Percentiles rank a stretch among this genome's conserved stretches.
phyloP scores from a whole-genome alignment of 1,140 invertebrate species.

The Helicoverpa zea region DNA sequence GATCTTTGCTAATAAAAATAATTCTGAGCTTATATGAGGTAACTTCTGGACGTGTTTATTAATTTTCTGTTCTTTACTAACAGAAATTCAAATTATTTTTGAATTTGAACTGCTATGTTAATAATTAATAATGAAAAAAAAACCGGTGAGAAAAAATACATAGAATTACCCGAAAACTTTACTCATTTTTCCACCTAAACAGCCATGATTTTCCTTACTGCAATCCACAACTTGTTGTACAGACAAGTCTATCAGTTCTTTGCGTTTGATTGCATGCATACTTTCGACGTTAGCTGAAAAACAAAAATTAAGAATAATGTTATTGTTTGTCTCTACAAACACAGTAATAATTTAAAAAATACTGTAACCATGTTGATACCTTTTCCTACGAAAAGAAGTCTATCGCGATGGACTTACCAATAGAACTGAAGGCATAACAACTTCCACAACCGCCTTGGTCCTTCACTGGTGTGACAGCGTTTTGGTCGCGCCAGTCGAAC shows the following conservation, averaged over 20 bases:
- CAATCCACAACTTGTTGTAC: constrained; percentile 24
- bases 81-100: no score
- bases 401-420: neutral
- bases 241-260: neutral
- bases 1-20: no score
- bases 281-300: constrained; percentile 9
- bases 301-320: no score
- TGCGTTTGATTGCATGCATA: neutral
- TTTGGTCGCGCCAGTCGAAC: constrained; percentile 24
- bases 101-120: no score
- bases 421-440: constrained; percentile 12
- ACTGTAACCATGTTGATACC: neutral
- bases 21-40: no score
- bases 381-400: neutral
- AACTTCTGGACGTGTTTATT: no score
- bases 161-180: neutral
- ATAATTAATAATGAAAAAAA: no score
- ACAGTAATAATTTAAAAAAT: no score
- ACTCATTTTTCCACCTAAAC: neutral
- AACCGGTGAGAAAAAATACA: no score
- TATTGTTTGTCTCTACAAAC: no score
- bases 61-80: no score
- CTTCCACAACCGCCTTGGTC: constrained; percentile 14
- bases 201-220: neutral
- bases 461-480: neutral